Conservation (phyloP, 2,888 invertebrate genomes). For the Cataglyphis livida region DNA sequence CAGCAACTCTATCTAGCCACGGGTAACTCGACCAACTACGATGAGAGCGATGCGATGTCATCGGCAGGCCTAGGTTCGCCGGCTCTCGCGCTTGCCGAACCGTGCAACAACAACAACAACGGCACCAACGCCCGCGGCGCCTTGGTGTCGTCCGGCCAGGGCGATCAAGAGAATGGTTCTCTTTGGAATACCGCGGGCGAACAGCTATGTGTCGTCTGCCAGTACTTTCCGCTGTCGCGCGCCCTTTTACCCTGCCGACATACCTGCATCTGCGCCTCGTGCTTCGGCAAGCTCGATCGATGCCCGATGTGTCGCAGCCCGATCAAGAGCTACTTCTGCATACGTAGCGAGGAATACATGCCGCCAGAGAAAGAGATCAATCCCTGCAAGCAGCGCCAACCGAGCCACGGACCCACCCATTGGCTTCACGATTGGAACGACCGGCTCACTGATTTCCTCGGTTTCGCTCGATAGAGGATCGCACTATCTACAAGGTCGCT, state of each 20-base stretch:
- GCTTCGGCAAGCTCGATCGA: constrained; percentile 92
- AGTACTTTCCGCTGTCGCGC: constrained; percentile 91
- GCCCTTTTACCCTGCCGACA: constrained; percentile 94
- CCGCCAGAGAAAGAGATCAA: constrained; percentile 85
- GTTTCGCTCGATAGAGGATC: constrained; percentile 87
- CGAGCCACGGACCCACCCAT: constrained; percentile 84
- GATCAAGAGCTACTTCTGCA: constrained; percentile 94
- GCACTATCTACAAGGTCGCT: background rate
- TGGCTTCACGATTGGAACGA: constrained; percentile 90
- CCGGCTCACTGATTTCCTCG: constrained; percentile 91
- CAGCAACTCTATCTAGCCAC: constrained; percentile 93
- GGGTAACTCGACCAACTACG: constrained; percentile 88
- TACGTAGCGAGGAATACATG: constrained; percentile 91
- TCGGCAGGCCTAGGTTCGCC: constrained; percentile 80
- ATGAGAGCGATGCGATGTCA: constrained; percentile 85
- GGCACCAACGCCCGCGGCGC: constrained; percentile 79
- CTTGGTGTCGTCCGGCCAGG: constrained; percentile 83
- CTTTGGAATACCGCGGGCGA: constrained; percentile 88
- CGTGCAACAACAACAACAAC: constrained; percentile 83
- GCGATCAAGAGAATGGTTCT: constrained; percentile 86
- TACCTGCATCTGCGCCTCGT: constrained; percentile 93
- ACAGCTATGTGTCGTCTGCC: constrained; percentile 93
- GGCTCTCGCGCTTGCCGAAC: constrained; percentile 87
- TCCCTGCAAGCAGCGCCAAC: constrained; percentile 85
- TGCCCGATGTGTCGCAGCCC: constrained; percentile 95